Conservation (phyloP, 2,888 invertebrate genomes). For the Tetramorium bicarinatum region DNA sequence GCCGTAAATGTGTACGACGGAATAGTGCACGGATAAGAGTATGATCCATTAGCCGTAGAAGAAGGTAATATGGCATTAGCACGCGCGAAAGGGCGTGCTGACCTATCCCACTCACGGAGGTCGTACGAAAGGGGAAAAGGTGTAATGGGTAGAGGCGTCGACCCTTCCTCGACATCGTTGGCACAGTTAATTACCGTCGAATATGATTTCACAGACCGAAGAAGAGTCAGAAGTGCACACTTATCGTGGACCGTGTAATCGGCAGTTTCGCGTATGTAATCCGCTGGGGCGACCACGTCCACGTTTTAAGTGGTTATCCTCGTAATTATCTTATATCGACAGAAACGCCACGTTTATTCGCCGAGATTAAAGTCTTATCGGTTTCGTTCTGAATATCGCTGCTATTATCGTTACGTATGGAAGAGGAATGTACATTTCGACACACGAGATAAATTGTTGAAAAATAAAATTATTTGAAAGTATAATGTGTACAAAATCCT, state of each 20-base stretch:
- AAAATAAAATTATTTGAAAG: not conserved
- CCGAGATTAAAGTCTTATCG: not conserved
- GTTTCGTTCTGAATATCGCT: not conserved
- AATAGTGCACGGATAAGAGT: slow-evolving; percentile 69
- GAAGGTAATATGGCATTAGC: slow-evolving; percentile 77
- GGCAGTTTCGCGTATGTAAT: slow-evolving; percentile 29
- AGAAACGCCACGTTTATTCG: not conserved
- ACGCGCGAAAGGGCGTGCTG: slow-evolving; percentile 78
- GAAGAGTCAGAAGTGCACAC: slow-evolving; percentile 42
- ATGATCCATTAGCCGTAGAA: slow-evolving; percentile 76
- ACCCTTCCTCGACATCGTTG: slow-evolving; percentile 61
- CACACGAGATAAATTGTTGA: not conserved
- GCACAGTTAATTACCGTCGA: slow-evolving; percentile 70
- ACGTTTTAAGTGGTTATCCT: slow-evolving; percentile 15
- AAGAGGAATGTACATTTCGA: not conserved
- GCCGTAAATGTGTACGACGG: slow-evolving; percentile 62
- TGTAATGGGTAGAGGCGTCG: slow-evolving; percentile 63
- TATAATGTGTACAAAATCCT: not conserved
- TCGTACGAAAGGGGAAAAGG: slow-evolving; percentile 70
- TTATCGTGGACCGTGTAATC: slow-evolving; percentile 43
- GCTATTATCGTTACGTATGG: not conserved
- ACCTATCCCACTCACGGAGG: slow-evolving; percentile 75
- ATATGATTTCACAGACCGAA: slow-evolving; percentile 65
- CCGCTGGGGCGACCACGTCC: not conserved
- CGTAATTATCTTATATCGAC: slow-evolving; percentile 3